Conservation (phyloP, 1,140 invertebrate genomes). For the Cyclargus thomasi region DNA sequence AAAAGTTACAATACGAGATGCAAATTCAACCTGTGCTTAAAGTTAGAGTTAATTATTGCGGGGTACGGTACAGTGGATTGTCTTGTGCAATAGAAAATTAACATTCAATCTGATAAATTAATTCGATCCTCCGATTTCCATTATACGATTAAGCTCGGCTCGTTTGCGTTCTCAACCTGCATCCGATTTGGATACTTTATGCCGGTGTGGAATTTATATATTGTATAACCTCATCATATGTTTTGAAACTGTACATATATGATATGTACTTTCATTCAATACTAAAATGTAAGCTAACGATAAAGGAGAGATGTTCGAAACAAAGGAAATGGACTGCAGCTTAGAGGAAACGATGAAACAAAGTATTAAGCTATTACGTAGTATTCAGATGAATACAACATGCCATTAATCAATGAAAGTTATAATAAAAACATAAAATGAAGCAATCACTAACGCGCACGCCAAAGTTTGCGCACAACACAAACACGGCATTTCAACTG, state of each 20-base stretch:
- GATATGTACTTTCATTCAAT: too few species aligned
- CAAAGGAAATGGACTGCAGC: too few species aligned
- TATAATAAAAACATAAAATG: too few species aligned
- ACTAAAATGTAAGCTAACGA: too few species aligned
- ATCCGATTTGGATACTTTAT: conserved; percentile 43
- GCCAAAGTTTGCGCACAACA: not conserved
- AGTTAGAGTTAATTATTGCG: conserved; percentile 7
- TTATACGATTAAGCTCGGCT: conserved; percentile 59
- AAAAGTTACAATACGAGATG: conserved; percentile 13
- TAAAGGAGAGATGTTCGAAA: too few species aligned
- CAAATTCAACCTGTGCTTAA: conserved; percentile 3
- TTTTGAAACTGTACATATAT: too few species aligned
- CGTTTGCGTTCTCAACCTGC: conserved; percentile 59
- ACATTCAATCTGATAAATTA: conserved; percentile 51
- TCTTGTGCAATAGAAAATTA: conserved; percentile 32
- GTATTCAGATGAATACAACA: too few species aligned
- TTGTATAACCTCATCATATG: too few species aligned
- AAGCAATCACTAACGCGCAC: too few species aligned
- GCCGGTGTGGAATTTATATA: not conserved
- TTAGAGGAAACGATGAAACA: too few species aligned
- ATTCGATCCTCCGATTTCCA: conserved; percentile 49
- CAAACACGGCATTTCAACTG: not conserved
- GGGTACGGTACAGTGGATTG: conserved; percentile 5
- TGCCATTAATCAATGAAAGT: too few species aligned
- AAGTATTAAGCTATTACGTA: too few species aligned